phyloP scores from a whole-genome alignment of 2,888 invertebrate genomes.

The Rhingia campestris region DNA sequence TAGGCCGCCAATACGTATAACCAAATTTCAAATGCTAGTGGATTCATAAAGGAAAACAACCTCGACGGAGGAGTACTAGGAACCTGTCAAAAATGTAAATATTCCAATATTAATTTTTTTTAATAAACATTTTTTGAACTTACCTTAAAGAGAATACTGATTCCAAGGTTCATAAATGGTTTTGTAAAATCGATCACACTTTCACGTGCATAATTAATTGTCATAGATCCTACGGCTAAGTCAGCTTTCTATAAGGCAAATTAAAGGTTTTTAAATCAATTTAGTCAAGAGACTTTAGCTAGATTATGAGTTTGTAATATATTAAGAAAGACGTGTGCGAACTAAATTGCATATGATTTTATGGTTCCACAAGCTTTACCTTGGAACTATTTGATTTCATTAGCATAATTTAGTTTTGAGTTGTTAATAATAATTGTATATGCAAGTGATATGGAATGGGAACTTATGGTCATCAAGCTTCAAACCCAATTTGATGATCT shows the following conservation, averaged over 20 bases:
- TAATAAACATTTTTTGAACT: conserved; percentile 51
- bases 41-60: conserved; percentile 93
- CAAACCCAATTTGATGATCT: no score
- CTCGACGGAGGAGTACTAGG: conserved; percentile 88
- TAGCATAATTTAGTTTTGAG: no score
- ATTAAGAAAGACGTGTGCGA: no score
- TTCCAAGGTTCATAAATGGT: conserved; percentile 95
- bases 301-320: no score
- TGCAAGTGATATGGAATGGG: no score
- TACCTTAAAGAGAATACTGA: conserved; percentile 93
- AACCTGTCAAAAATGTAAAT: conserved; percentile 83
- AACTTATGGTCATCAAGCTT: no score
- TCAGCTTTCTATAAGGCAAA: conserved; percentile 88
- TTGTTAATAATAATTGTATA: no score
- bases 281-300: background rate
- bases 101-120: background rate
- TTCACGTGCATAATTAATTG: conserved; percentile 94
- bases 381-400: no score
- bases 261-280: background rate
- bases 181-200: conserved; percentile 96
- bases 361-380: no score
- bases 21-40: conserved; percentile 94
- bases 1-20: conserved; percentile 91
- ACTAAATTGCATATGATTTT: no score
- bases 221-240: conserved; percentile 93